Evolutionary conservation across 2,113 vertebrate genomes (phyloP).

Genomic region (Alethe diademata): DNA sequence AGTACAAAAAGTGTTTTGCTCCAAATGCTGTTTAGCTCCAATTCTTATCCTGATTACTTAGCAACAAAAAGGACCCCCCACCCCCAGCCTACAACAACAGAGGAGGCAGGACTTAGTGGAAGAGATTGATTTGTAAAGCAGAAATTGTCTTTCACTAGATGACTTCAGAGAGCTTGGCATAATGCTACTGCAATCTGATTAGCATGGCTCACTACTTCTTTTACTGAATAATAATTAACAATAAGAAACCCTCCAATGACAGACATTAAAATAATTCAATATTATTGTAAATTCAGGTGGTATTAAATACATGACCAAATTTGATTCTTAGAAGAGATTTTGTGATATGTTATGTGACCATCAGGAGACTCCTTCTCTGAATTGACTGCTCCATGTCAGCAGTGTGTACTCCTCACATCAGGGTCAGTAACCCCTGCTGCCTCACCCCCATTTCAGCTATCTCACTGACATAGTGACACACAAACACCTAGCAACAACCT

Average conservation of each 20-base stretch:
- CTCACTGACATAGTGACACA: accelerated
- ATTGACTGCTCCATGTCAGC: neutral
- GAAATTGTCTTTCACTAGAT: neutral
- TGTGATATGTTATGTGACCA: neutral
- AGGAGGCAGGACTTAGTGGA: neutral
- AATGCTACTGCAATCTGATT: neutral
- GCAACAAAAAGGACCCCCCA: neutral
- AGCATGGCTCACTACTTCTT: neutral
- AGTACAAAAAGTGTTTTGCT: neutral
- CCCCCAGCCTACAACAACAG: neutral
- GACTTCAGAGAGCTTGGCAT: neutral
- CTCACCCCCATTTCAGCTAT: neutral
- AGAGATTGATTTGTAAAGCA: neutral
- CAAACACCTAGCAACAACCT: neutral
- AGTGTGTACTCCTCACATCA: neutral
- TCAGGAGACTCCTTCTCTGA: neutral
- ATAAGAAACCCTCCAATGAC: neutral
- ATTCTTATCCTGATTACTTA: neutral
- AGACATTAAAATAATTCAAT: constrained; percentile 35
- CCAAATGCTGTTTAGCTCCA: neutral
- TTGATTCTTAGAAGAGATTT: neutral
- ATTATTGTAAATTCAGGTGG: neutral
- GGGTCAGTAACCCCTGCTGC: neutral
- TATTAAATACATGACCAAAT: neutral
- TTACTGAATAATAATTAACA: constrained; percentile 31